Evolutionary conservation across 2,797 vertebrate species (phyloP).

Genomic region (Sarcoramphus papa): DNA sequence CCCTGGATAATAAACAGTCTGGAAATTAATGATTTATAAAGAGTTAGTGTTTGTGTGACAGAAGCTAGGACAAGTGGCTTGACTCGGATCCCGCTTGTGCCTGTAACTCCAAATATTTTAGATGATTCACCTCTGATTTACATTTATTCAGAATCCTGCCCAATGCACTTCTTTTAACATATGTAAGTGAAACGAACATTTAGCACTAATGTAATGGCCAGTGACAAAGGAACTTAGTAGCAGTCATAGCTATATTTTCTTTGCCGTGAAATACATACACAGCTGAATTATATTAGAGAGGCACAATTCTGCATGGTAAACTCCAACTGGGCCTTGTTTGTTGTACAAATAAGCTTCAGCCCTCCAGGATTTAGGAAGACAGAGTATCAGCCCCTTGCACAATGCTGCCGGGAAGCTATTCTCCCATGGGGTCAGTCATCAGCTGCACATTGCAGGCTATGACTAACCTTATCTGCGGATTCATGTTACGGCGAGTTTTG

Average conservation of each 20-base stretch:
- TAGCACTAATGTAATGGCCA: neutral
- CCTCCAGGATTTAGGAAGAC: neutral
- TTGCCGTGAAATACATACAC: neutral
- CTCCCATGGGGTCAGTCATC: neutral
- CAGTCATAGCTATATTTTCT: neutral
- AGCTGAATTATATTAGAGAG: neutral
- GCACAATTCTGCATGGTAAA: neutral
- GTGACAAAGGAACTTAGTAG: neutral
- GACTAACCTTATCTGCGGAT: neutral
- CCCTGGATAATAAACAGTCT: conserved; percentile 57
- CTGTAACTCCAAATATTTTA: neutral
- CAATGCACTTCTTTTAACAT: neutral
- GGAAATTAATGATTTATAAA: conserved; percentile 68
- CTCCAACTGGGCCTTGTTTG: neutral
- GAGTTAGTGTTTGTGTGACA: conserved; percentile 44
- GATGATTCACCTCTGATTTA: neutral
- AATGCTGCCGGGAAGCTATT: neutral
- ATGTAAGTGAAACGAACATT: rapidly evolving
- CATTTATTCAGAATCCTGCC: neutral
- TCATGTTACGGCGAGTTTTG: neutral
- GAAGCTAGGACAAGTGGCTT: conserved; percentile 33
- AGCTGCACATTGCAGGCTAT: neutral
- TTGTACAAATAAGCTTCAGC: conserved; percentile 26
- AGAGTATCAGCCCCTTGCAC: neutral
- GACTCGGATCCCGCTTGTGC: neutral